Conservation (phyloP, 2,888 invertebrate species). For the Petrolisthes cinctipes region DNA sequence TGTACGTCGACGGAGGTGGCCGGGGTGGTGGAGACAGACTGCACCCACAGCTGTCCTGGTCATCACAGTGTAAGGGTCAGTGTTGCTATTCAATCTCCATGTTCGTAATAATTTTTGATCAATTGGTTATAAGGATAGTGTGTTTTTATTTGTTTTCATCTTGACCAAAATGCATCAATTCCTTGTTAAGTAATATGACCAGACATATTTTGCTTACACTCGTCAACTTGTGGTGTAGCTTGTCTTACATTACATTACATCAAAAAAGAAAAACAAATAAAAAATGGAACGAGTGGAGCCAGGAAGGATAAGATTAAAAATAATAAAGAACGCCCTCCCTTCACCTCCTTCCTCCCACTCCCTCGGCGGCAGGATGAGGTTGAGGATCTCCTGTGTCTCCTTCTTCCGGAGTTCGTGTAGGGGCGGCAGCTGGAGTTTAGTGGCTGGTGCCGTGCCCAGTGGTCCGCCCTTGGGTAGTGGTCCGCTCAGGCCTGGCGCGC, state of each 20-base stretch:
- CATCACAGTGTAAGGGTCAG: neutral
- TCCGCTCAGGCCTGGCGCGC: conserved; percentile 57
- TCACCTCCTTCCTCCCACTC: conserved; percentile 93
- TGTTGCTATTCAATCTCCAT: neutral
- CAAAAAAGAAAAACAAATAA: neutral
- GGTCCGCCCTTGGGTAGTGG: conserved; percentile 52
- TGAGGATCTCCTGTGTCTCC: conserved; percentile 92
- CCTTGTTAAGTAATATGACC: too few species aligned
- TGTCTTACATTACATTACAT: neutral
- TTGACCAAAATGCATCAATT: too few species aligned
- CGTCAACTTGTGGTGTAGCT: neutral
- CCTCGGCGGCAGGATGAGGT: conserved; percentile 91
- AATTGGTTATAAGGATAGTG: neutral
- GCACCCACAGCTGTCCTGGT: conserved; percentile 86
- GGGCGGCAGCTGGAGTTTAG: conserved; percentile 66
- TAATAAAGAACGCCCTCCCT: neutral
- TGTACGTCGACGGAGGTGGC: conserved; percentile 96
- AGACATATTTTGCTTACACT: too few species aligned
- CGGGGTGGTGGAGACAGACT: conserved; percentile 94
- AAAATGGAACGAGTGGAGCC: neutral
- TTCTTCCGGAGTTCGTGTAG: conserved; percentile 67
- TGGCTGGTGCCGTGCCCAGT: conserved; percentile 43
- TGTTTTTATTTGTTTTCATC: too few species aligned
- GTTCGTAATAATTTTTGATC: neutral
- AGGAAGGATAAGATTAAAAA: neutral